Evolutionary conservation across 2,113 vertebrate genomes (phyloP).

Genomic region (Hypocryptadius cinnamomeus): DNA sequence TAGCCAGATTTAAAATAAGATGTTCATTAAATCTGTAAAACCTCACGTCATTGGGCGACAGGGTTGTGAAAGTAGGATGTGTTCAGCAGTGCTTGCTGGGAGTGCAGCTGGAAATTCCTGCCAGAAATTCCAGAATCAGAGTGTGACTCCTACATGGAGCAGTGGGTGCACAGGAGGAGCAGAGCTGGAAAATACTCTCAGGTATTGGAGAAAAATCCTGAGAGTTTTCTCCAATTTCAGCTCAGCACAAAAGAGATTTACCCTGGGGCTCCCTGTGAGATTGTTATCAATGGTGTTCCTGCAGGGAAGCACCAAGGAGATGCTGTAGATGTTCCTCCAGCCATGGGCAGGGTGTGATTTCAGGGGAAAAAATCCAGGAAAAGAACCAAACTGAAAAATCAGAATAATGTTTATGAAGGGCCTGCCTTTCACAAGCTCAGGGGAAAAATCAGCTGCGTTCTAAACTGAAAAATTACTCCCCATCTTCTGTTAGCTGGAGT

Average conservation of each 20-base stretch:
- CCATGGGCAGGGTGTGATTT: accelerated
- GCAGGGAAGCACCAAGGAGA: neutral
- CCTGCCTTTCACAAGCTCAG: neutral
- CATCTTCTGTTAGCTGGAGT: neutral
- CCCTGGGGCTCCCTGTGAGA: neutral
- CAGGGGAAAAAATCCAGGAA: neutral
- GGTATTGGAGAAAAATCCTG: no score
- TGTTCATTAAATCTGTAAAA: neutral
- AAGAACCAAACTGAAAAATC: neutral
- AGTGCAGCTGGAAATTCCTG: neutral
- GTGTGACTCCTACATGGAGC: neutral
- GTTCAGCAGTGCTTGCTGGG: neutral
- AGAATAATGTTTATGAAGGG: neutral
- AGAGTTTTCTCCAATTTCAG: neutral
- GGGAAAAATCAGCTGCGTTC: neutral
- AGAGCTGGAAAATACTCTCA: neutral
- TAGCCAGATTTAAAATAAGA: neutral
- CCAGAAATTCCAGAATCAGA: neutral
- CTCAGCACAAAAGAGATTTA: neutral
- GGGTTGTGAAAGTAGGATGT: neutral
- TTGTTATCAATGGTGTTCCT: accelerated
- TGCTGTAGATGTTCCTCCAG: neutral
- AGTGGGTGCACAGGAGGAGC: neutral
- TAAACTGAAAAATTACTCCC: neutral
- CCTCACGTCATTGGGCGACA: accelerated